A percentile compares a stretch with the other conserved stretches of the same genome.
Evolutionary conservation across 2,797 vertebrate species (phyloP).

Genomic region (Stomatorhinus walkeri): DNA sequence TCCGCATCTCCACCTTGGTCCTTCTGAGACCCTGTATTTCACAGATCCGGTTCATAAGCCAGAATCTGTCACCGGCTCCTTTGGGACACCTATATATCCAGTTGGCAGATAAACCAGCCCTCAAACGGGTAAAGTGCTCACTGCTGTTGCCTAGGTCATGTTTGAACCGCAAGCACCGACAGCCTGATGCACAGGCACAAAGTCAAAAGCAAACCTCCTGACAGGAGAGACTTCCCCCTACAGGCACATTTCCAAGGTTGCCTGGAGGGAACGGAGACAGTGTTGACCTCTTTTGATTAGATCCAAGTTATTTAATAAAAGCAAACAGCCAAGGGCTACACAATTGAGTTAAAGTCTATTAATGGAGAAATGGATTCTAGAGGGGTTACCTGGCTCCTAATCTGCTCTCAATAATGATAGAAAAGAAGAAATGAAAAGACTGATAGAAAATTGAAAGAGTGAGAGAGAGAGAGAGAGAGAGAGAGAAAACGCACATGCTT

Average conservation of each 20-base stretch:
- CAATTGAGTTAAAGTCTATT: not conserved
- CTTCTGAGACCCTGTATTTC: not conserved
- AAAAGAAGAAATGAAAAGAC: not conserved
- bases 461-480: not conserved
- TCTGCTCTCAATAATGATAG: not conserved
- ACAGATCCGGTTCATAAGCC: not conserved
- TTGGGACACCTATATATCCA: not conserved
- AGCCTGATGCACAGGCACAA: not conserved
- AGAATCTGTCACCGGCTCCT: not conserved
- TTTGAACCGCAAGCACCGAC: not conserved
- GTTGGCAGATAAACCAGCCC: not conserved
- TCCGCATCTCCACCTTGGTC: not conserved
- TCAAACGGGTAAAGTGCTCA: not conserved
- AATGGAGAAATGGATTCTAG: not conserved
- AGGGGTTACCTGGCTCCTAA: not conserved
- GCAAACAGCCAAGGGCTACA: not conserved
- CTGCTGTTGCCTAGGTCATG: not conserved
- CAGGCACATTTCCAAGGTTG: not conserved
- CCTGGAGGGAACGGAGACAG: not conserved
- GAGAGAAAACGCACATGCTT: not conserved
- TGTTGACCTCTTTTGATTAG: not conserved
- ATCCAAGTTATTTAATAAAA: not conserved
- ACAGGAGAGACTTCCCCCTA: not conserved
- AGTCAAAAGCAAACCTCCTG: not conserved
- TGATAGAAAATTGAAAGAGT: not conserved